Evolutionary conservation across 2,113 vertebrate genomes (phyloP).

Genomic region (Alaudala cheleensis): DNA sequence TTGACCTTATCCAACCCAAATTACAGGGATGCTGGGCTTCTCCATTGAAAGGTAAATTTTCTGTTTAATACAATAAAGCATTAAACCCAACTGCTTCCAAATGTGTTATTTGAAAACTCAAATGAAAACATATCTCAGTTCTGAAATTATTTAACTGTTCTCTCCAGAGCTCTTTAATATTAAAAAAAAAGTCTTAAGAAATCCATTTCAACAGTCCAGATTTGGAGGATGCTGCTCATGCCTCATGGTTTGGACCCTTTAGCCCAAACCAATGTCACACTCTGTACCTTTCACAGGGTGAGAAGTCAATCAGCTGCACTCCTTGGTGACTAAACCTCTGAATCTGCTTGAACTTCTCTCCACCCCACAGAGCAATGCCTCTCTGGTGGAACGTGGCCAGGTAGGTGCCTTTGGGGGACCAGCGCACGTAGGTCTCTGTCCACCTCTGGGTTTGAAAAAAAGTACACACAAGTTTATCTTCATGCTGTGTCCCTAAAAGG

Average conservation of each 20-base stretch:
- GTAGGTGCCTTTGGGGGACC: constrained; percentile 97
- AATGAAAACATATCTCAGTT: neutral
- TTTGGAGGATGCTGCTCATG: neutral
- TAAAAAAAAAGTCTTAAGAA: neutral
- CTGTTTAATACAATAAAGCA: neutral
- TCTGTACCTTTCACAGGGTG: constrained; percentile 93
- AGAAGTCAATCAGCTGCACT: constrained; percentile 98
- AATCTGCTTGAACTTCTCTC: constrained; percentile 99
- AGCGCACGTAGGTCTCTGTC: constrained; percentile 97
- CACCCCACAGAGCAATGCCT: constrained; percentile 96
- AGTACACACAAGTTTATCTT: neutral
- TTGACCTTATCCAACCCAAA: neutral
- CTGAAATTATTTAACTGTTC: neutral
- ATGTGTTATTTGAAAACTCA: neutral
- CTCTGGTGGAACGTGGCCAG: constrained; percentile 95
- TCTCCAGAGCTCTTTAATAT: neutral
- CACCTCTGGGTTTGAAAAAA: constrained; percentile 79
- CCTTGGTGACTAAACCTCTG: constrained; percentile 96
- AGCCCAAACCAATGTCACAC: accelerated
- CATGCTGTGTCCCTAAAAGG: neutral
- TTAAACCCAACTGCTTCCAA: neutral
- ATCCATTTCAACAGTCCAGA: neutral
- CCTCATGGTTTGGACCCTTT: neutral
- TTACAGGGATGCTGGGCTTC: neutral
- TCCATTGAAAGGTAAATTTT: neutral